These are phyloP conservation scores for Nyctalus aviator DNA, from an alignment of 2,797 vertebrate species.

Conservation along the genomic window DNA sequence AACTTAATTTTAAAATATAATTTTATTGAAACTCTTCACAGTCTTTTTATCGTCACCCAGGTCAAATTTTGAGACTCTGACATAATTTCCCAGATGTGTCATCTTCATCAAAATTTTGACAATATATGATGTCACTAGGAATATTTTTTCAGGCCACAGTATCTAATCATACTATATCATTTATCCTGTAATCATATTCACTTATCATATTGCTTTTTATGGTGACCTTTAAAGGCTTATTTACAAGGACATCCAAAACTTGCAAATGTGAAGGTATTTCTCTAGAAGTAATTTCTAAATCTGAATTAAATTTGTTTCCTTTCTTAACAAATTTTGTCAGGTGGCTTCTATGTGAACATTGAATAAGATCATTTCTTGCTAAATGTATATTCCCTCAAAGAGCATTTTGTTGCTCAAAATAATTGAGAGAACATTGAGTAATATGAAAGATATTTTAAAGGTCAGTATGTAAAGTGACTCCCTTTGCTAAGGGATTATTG, in stretches of 20 bases:
- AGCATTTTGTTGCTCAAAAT: constrained; percentile 47
- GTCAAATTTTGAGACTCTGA: constrained; percentile 50
- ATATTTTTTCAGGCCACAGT: constrained; percentile 1
- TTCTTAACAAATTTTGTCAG: not conserved
- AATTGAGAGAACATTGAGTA: constrained; percentile 28
- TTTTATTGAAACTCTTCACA: not conserved
- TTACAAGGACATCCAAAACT: constrained; percentile 43
- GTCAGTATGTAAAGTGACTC: not conserved
- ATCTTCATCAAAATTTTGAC: not conserved
- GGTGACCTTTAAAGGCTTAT: constrained; percentile 30
- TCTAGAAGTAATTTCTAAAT: constrained; percentile 50
- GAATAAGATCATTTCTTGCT: not conserved
- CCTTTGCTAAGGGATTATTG: constrained; percentile 26
- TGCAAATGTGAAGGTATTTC: constrained; percentile 32
- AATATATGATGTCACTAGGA: not conserved
- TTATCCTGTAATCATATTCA: constrained; percentile 24
- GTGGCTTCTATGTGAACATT: constrained; percentile 3
- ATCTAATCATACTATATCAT: constrained; percentile 3
- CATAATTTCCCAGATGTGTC: not conserved
- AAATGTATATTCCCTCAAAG: not conserved
- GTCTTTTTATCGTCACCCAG: not conserved
- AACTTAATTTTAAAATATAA: not conserved
- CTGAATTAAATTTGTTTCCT: constrained; percentile 42
- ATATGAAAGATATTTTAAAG: not conserved
- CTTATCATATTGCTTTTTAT: constrained; percentile 26